A percentile compares a stretch with the other conserved stretches of the same genome.
Evolutionary conservation across 2,113 vertebrate genomes (phyloP).

Genomic region (Pedionomus torquatus): DNA sequence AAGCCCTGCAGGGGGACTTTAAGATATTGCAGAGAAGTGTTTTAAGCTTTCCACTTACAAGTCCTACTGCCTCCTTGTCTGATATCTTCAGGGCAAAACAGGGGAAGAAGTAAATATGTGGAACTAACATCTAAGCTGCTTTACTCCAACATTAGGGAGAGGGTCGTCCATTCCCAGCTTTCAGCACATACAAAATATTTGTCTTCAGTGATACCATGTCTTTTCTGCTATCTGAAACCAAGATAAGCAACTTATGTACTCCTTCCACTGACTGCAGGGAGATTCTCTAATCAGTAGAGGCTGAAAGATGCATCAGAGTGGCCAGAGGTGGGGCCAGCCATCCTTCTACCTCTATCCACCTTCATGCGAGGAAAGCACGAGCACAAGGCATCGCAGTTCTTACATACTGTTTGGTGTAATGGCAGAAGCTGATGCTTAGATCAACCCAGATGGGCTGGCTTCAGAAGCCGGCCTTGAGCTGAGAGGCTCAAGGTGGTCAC

Average conservation of each 20-base stretch:
- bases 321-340: neutral
- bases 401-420: fast-evolving
- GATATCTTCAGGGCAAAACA: neutral
- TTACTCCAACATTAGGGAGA: neutral
- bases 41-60: neutral
- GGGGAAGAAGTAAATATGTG: neutral
- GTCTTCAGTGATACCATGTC: neutral
- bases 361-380: neutral
- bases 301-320: neutral
- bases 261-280: neutral
- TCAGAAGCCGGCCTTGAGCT: neutral
- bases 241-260: neutral
- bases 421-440: neutral
- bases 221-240: neutral
- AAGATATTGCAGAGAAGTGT: neutral
- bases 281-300: neutral
- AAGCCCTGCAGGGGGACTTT: neutral
- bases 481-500: neutral
- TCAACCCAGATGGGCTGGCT: neutral
- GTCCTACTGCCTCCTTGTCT: neutral
- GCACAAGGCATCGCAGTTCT: neutral
- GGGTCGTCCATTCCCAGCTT: neutral
- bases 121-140: neutral
- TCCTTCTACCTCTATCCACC: neutral
- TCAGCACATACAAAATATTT: neutral